These are phyloP conservation scores for Nibea coibor DNA, from an alignment of 2,113 vertebrate species.

Conservation along the genomic window DNA sequence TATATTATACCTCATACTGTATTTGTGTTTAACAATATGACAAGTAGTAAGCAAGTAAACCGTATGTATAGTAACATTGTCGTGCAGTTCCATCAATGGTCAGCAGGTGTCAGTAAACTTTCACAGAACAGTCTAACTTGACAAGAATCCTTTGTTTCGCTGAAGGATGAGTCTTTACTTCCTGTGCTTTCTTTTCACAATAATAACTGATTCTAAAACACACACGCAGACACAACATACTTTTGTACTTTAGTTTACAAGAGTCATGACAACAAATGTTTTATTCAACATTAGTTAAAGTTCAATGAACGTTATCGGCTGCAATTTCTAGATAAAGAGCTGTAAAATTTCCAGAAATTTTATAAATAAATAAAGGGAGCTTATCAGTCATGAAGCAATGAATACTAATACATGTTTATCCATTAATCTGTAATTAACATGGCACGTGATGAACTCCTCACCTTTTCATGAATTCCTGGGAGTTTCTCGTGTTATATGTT, in stretches of 20 bases:
- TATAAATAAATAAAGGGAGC: background rate
- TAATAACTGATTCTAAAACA: background rate
- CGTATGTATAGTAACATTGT: background rate
- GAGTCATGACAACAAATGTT: background rate
- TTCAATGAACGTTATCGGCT: background rate
- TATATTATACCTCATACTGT: background rate
- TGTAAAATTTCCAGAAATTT: background rate
- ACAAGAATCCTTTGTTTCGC: constrained; percentile 16
- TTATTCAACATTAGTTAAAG: background rate
- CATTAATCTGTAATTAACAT: background rate
- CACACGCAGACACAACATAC: too few relatives aligned
- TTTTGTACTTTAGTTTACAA: background rate
- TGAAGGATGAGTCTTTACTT: constrained; percentile 4
- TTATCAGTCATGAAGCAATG: background rate
- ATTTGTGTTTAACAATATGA: background rate
- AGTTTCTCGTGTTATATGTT: background rate
- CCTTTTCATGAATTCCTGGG: background rate
- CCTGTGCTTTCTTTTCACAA: constrained; percentile 20
- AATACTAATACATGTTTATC: background rate
- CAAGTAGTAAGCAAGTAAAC: background rate
- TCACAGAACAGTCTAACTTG: background rate
- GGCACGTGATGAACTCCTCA: background rate
- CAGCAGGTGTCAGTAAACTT: constrained; percentile 52
- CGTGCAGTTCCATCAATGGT: background rate
- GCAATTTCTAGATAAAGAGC: background rate